Evolutionary conservation across 2,113 vertebrate genomes (phyloP).

Genomic region (Halcyon malimbica): DNA sequence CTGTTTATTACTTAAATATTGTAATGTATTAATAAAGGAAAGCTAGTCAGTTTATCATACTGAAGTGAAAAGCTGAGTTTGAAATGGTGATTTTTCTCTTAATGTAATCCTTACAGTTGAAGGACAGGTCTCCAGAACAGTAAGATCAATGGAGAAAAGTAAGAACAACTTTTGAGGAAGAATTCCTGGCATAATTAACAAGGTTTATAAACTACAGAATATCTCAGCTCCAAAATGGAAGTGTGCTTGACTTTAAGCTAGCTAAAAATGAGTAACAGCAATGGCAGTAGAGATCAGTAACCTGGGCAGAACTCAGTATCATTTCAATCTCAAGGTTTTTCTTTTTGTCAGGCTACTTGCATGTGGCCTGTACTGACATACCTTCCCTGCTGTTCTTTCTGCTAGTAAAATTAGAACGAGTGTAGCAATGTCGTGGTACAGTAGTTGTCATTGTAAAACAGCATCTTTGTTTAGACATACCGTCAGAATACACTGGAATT

Average conservation of each 20-base stretch:
- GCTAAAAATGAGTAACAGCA: background rate
- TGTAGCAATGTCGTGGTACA: background rate
- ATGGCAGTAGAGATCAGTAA: background rate
- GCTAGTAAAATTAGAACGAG: background rate
- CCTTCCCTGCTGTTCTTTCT: background rate
- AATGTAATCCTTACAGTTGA: background rate
- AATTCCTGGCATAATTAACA: background rate
- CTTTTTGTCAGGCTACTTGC: background rate
- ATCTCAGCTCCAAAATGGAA: background rate
- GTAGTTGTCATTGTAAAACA: slow-evolving; percentile 13
- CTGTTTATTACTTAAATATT: background rate
- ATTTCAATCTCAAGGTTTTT: background rate
- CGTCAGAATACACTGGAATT: background rate
- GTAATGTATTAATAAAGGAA: background rate
- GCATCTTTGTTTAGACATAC: slow-evolving; percentile 27
- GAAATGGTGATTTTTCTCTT: background rate
- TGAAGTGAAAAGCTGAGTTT: background rate
- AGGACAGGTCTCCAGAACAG: background rate
- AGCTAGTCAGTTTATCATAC: background rate
- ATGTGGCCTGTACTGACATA: background rate
- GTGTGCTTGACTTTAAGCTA: background rate
- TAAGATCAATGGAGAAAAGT: background rate
- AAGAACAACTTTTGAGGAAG: background rate
- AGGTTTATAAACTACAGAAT: background rate
- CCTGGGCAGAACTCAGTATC: background rate